These are phyloP conservation scores for Noctilio leporinus DNA, from an alignment of 2,113 vertebrate species.

Conservation along the genomic window DNA sequence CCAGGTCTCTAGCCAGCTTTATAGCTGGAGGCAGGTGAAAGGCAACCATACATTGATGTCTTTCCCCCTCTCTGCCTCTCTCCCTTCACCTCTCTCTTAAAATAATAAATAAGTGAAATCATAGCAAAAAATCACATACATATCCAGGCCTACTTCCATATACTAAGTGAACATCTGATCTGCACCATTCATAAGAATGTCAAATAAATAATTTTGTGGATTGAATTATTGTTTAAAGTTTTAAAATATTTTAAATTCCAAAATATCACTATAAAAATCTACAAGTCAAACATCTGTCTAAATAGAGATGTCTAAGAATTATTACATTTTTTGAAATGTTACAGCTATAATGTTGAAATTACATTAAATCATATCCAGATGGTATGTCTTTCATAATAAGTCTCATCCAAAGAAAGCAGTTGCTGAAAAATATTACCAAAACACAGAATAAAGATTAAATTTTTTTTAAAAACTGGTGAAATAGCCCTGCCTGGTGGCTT, in stretches of 20 bases:
- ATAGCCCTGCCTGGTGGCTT: too few species aligned
- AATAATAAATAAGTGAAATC: too few species aligned
- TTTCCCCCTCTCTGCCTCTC: too few species aligned
- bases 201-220: background rate
- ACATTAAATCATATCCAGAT: constrained; percentile 66
- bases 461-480: too few species aligned
- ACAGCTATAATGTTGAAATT: constrained; percentile 32
- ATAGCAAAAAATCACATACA: background rate
- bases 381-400: constrained; percentile 47
- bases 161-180: background rate
- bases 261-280: constrained; percentile 42
- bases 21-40: too few species aligned
- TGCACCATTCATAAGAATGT: background rate
- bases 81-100: too few species aligned
- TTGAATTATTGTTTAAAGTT: background rate
- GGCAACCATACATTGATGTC: too few species aligned
- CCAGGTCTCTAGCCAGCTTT: too few species aligned
- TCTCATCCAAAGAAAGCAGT: constrained; percentile 58
- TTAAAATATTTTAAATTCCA: background rate
- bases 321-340: constrained; percentile 52
- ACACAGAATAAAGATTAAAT: too few species aligned
- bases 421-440: too few species aligned
- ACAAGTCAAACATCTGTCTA: constrained; percentile 54
- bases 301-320: constrained; percentile 50
- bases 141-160: background rate